Evolutionary conservation across 2,888 invertebrate species (phyloP), one percentile per base, ranked within the genome.

Genomic region (Notocelia uddmanniana): DNA sequence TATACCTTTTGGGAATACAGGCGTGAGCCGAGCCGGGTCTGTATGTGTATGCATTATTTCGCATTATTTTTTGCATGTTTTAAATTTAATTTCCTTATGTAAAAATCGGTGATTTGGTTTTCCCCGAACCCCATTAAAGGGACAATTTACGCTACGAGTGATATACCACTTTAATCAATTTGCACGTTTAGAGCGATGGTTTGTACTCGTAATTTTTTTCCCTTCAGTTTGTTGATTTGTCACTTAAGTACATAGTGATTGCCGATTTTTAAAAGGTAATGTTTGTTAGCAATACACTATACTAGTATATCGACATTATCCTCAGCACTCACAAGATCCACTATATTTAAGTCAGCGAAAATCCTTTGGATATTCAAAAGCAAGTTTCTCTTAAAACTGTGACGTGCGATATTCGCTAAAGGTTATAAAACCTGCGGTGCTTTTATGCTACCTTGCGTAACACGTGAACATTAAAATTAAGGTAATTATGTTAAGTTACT

Each of bases 361-460:
- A 37, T 60, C 59, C 58, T 60, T 67, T 54, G 11, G 26, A n/a
- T n/a, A 70, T 60, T 59, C 58, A 66, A 60, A 54, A 71, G 52
- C 52, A 52, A 54, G 66, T 71, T 71, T 67, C 71, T 67, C 71
- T 60, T 66, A 3, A 45, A 66, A n/a, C 59, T 41, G 37, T 57
- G 64, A 66, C 58, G 66, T 54, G 48, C 59, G 45, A 69, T 58
- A 64, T 69, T 59, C 59, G 59, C 45, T 71, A 71, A 71, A 71
- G 71, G 71, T 71, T 71, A 67, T 50, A 59, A 67, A 52, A 45
- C 34, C 63, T 55, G 60, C 34, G 59, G 60, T 18, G 58, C 71
- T 60, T 70, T 66, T 54, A 71, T 54, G 54, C 60, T 67, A 66
- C 59, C 54, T 71, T 71, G 66, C 71, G 54, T 71, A 71, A 71